Base-by-base conservation (phyloP, 2,888 invertebrate species). In the Tachystola acroxantha region DNA sequence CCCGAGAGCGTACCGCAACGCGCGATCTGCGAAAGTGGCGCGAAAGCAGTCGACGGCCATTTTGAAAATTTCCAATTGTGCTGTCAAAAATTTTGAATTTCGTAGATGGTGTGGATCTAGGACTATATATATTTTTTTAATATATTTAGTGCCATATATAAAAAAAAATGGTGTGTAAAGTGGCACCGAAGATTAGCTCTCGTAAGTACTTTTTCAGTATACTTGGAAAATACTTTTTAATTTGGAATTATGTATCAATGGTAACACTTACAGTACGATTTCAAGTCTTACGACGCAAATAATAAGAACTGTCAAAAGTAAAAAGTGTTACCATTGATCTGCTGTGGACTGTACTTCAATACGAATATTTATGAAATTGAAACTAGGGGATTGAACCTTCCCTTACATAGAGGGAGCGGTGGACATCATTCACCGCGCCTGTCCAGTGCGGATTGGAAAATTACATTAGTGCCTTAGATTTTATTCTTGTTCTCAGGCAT, bases 81-180 rank as follows among this genome's bases (percentile, higher is more conserved):
- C n/a, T n/a, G n/a, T 19, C 20, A 20, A 20, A 20, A 20, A 33
- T n/a, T n/a, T n/a, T n/a, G 36, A 48, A 48, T 26, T 43, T 43
- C 33, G n/a, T n/a, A n/a, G 42, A 46, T 19, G 19, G 6, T 2
- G 2, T 20, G 2, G 36, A 10, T 37, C 19, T 33, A 5, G 29
- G 14, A 16, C 16, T 30, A 31, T 31, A 19, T 31, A 10, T 30
- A n/a, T 29, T 29, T 36, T 24, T 36, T n/a, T 7, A 27, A n/a
- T n/a, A n/a, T n/a, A n/a, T n/a, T 10, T 10, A 31, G 36, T 36
- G 36, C 31, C 36, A 36, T 31, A 36, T 9, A 9, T 31, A 35
- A 12, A n/a, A n/a, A 24, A 24, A 45, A 34, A 80, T 80, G 81
- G 80, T 78, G 40, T 78, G 75, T 52, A 79, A 76, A 58, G 66